phyloP scores from a whole-genome alignment of 2,113 vertebrate genomes.

The Gavialis gangeticus region DNA sequence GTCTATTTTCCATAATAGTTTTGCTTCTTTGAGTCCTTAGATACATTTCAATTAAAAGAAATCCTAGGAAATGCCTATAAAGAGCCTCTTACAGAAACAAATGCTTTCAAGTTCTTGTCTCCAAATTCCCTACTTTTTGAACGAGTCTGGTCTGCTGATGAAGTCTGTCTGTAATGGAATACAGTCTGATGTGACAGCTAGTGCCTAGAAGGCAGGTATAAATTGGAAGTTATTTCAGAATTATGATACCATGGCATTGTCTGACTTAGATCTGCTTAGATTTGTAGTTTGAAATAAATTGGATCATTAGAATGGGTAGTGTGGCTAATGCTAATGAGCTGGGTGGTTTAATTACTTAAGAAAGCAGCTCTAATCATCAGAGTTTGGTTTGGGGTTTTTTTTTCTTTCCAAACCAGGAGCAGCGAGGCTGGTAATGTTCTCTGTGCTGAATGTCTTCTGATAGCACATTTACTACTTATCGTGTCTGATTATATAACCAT shows the following conservation, averaged over 20 bases:
- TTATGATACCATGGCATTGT: background rate
- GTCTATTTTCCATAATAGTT: background rate
- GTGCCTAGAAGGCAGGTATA: background rate
- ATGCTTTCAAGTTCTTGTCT: background rate
- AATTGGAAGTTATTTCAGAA: constrained; percentile 16
- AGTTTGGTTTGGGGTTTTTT: background rate
- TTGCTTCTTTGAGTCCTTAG: background rate
- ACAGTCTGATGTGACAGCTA: background rate
- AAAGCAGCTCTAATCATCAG: constrained; percentile 22
- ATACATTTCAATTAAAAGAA: background rate
- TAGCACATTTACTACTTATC: background rate
- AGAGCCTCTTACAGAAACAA: background rate
- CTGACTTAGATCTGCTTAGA: constrained; percentile 14
- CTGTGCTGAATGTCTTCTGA: background rate
- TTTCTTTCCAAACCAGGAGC: background rate
- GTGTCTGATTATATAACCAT: background rate
- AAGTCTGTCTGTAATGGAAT: background rate
- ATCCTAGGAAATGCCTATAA: background rate
- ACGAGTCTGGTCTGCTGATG: background rate
- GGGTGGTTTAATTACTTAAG: constrained; percentile 44
- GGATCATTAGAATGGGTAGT: constrained; percentile 22
- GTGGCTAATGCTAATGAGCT: constrained; percentile 26
- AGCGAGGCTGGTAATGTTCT: background rate
- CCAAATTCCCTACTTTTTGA: background rate
- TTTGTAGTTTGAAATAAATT: constrained; percentile 58